These are phyloP conservation scores for Agrilus planipennis DNA, from an alignment of 1,140 invertebrate genomes.

Conservation along the genomic window DNA sequence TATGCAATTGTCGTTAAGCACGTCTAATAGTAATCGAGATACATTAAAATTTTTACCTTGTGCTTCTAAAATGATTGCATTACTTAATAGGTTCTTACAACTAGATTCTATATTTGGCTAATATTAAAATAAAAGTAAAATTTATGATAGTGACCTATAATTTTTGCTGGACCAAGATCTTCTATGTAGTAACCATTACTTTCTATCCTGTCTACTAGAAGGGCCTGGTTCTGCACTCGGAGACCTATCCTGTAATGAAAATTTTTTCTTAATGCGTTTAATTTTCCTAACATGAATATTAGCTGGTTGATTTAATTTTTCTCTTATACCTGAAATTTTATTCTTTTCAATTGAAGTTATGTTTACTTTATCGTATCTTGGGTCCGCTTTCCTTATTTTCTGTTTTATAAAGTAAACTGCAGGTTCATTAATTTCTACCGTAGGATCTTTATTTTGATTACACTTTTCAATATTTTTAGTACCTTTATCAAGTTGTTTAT, in stretches of 20 bases:
- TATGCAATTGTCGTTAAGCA: not conserved
- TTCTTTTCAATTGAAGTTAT: not conserved
- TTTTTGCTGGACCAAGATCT: conserved; percentile 6
- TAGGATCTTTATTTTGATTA: conserved; percentile 6
- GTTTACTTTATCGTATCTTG: conserved; percentile 1
- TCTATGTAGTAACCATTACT: conserved; percentile 9
- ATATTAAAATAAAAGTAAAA: conserved; percentile 15
- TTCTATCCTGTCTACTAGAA: conserved; percentile 6
- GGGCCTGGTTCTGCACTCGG: not conserved
- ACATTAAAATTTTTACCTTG: not conserved
- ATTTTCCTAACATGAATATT: not conserved
- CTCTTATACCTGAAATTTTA: not conserved
- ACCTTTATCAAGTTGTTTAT: conserved; percentile 5
- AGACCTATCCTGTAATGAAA: not conserved
- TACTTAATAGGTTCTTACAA: conserved; percentile 2
- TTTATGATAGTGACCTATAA: conserved; percentile 12
- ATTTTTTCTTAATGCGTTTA: not conserved
- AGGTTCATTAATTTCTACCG: conserved; percentile 6
- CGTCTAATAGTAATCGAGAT: not conserved
- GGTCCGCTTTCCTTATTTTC: conserved; percentile 2
- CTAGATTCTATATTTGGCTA: conserved; percentile 7
- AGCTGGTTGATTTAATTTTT: not conserved
- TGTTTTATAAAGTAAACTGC: conserved; percentile 1
- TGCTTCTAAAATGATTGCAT: conserved; percentile 1
- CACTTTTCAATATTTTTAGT: conserved; percentile 2